Conservation (phyloP, 2,888 invertebrate genomes). For the Anarsia innoxiella region DNA sequence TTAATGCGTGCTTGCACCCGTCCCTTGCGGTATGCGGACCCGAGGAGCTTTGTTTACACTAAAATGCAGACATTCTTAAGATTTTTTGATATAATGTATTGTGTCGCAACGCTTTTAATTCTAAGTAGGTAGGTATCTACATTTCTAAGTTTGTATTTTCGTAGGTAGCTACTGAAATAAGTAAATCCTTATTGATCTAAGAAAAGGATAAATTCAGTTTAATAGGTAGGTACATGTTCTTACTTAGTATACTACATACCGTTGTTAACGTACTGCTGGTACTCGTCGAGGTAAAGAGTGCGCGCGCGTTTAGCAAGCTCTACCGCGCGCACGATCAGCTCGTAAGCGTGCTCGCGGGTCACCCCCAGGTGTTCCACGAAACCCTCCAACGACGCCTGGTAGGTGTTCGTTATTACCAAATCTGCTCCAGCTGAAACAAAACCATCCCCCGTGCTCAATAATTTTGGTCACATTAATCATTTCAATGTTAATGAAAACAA, state of each 20-base stretch:
- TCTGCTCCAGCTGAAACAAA: slow-evolving; percentile 85
- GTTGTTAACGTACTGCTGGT: slow-evolving; percentile 51
- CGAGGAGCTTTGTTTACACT: slow-evolving; percentile 50
- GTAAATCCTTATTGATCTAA: too few species aligned
- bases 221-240: too few species aligned
- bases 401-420: slow-evolving; percentile 90
- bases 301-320: slow-evolving; percentile 83
- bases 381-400: slow-evolving; percentile 88
- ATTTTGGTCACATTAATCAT: slow-evolving; percentile 35
- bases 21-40: slow-evolving; percentile 47
- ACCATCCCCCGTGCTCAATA: slow-evolving; percentile 11
- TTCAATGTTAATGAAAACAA: slow-evolving; percentile 41
- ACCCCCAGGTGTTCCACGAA: slow-evolving; percentile 84
- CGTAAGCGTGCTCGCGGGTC: slow-evolving; percentile 78
- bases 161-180: too few species aligned
- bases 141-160: too few species aligned
- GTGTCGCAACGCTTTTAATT: too few species aligned
- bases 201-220: too few species aligned
- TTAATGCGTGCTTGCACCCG: slow-evolving; percentile 70
- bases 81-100: slow-evolving; percentile 33
- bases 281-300: slow-evolving; percentile 75
- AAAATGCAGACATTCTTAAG: slow-evolving; percentile 54
- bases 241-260: too few species aligned
- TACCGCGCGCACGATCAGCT: slow-evolving; percentile 84
- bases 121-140: too few species aligned